These are phyloP conservation scores for Orius insidiosus DNA, from an alignment of 1,140 invertebrate species.

Conservation along the genomic window DNA sequence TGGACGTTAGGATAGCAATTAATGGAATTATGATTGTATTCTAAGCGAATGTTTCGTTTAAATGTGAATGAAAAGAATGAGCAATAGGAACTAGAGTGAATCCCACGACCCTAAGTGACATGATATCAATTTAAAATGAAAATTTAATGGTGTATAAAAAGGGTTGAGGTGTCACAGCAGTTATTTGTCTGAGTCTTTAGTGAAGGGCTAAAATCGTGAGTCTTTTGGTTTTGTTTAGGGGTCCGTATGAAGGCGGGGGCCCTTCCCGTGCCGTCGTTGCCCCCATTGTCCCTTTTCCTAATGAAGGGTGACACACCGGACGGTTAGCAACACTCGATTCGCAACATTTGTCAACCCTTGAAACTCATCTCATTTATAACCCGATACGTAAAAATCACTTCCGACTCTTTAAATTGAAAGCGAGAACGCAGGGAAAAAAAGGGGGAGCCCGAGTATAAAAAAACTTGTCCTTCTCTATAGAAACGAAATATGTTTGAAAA, in stretches of 20 bases:
- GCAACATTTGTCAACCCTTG: conserved; percentile 10
- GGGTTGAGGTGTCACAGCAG: conserved; percentile 12
- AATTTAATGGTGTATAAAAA: conserved; percentile 12
- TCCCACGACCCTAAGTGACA: conserved; percentile 1
- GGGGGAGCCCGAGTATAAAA: no score
- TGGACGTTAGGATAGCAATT: no score
- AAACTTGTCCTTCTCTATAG: no score
- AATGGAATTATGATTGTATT: no score
- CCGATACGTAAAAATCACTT: conserved; percentile 8
- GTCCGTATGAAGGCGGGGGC: neutral
- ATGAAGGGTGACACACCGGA: conserved; percentile 9
- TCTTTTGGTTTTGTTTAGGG: neutral
- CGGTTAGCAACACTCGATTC: conserved; percentile 6
- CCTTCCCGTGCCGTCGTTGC: neutral
- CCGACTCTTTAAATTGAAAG: neutral
- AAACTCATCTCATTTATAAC: conserved; percentile 9
- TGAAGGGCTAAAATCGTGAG: neutral
- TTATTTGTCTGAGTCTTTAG: conserved; percentile 5
- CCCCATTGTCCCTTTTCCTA: neutral
- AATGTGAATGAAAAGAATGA: no score
- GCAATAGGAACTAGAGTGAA: neutral
- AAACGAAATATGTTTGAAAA: no score
- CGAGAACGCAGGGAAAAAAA: no score
- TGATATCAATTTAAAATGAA: conserved; percentile 9
- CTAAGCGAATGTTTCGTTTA: no score